Evolutionary conservation across 2,888 invertebrate genomes (phyloP).

Genomic region (Melangyna quadrimaculata): DNA sequence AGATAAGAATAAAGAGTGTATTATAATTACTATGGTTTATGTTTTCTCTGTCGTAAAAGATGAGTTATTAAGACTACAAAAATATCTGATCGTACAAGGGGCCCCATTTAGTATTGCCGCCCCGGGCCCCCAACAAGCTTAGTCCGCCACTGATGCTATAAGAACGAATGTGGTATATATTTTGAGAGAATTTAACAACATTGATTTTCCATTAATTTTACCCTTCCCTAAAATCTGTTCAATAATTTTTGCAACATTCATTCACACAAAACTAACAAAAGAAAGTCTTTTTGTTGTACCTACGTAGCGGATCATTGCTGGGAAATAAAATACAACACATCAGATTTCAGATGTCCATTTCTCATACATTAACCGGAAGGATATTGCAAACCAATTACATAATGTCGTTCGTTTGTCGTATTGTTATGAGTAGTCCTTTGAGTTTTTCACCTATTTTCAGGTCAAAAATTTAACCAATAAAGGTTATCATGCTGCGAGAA

Average conservation of each 20-base stretch:
- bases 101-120: too few relatives aligned
- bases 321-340: slow-evolving; percentile 18
- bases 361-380: slow-evolving; percentile 39
- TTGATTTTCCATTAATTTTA: background rate
- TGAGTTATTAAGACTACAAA: too few relatives aligned
- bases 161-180: background rate
- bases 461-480: background rate
- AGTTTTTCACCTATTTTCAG: slow-evolving; percentile 32
- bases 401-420: slow-evolving; percentile 31
- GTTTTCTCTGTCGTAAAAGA: too few relatives aligned
- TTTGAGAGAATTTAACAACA: background rate
- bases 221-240: background rate
- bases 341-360: slow-evolving; percentile 39
- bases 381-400: slow-evolving; percentile 60
- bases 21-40: too few relatives aligned
- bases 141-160: too few relatives aligned
- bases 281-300: slow-evolving; percentile 11
- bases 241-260: background rate
- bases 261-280: background rate
- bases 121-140: too few relatives aligned
- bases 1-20: too few relatives aligned
- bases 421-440: slow-evolving; percentile 23
- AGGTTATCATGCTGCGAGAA: background rate
- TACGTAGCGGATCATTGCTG: background rate
- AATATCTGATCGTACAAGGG: too few relatives aligned